Conservation (phyloP, 2,888 invertebrate genomes). For the Epicampocera succincta region DNA sequence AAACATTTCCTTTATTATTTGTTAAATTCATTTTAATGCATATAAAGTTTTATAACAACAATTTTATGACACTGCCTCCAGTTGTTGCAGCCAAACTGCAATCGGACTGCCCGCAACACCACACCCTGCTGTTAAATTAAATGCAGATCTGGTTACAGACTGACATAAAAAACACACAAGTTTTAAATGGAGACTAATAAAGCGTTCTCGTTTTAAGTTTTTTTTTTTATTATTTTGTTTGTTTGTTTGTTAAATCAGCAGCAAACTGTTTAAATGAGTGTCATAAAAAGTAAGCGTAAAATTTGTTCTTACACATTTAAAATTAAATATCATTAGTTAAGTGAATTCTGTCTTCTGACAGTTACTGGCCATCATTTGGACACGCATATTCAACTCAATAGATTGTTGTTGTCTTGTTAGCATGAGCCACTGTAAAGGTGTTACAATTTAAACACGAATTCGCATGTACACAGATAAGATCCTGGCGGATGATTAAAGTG, state of each 20-base stretch:
- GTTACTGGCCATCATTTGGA: constrained; percentile 58
- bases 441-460: constrained; percentile 20
- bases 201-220: constrained; percentile 15
- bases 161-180: constrained; percentile 15
- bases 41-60: constrained; percentile 45
- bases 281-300: constrained; percentile 48
- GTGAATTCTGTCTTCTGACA: constrained; percentile 42
- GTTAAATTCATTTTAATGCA: constrained; percentile 63
- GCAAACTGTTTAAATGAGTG: constrained; percentile 57
- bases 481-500: too few species aligned
- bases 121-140: constrained; percentile 67
- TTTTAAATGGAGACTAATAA: constrained; percentile 15
- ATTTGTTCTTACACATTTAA: constrained; percentile 35
- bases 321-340: constrained; percentile 61
- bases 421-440: constrained; percentile 17
- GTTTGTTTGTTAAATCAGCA: constrained; percentile 52
- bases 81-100: constrained; percentile 49
- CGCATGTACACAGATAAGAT: too few species aligned
- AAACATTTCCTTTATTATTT: constrained; percentile 66
- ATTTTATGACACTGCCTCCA: constrained; percentile 49
- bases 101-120: constrained; percentile 24
- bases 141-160: constrained; percentile 66
- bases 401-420: background rate
- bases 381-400: constrained; percentile 39
- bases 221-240: background rate